These are phyloP conservation scores for Atrina japonica DNA, from an alignment of 2,888 invertebrate genomes.

Conservation along the genomic window DNA sequence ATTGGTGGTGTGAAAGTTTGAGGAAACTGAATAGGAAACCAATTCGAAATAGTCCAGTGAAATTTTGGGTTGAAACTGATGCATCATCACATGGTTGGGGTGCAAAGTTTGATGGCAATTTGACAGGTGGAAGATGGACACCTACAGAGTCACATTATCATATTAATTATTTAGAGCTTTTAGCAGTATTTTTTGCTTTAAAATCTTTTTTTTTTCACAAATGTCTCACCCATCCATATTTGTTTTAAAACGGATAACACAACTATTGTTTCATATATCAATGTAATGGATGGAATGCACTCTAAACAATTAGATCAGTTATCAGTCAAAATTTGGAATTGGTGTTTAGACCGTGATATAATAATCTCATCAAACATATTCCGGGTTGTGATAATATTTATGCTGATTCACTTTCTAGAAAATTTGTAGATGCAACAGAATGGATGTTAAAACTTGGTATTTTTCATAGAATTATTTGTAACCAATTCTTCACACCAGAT, in stretches of 20 bases:
- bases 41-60: neutral
- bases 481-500: no score
- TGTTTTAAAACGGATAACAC: conserved; percentile 17
- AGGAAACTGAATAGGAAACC: conserved; percentile 2
- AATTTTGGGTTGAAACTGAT: conserved; percentile 13
- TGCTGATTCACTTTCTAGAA: no score
- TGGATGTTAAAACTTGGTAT: no score
- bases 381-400: no score
- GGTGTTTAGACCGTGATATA: no score
- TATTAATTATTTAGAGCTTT: conserved; percentile 6
- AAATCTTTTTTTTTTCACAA: neutral
- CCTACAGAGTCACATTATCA: no score
- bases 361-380: no score
- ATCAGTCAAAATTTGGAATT: no score
- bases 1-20: conserved; percentile 30
- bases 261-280: conserved; percentile 9
- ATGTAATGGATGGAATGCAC: conserved; percentile 12
- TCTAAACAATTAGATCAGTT: neutral
- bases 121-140: conserved; percentile 3
- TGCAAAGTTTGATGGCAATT: neutral
- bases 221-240: conserved; percentile 1
- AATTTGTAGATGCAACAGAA: no score
- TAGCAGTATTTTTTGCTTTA: conserved; percentile 7
- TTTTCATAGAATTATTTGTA: no score
- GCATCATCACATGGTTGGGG: conserved; percentile 4